Conservation (phyloP, 2,113 vertebrate genomes). For the Oreochromis aureus region DNA sequence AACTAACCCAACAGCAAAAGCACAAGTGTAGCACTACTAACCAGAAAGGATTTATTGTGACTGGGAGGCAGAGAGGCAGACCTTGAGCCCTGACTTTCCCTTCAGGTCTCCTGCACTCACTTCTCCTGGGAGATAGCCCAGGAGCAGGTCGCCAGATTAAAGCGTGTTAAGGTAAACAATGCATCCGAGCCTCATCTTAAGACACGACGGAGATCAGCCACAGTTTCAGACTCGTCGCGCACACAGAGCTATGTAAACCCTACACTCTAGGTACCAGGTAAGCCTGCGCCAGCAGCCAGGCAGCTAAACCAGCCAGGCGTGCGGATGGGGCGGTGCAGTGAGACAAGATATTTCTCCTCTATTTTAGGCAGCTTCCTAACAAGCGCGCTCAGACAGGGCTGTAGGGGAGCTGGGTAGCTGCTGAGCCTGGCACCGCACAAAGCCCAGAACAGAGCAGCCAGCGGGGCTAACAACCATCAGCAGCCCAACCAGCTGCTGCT, state of each 20-base stretch:
- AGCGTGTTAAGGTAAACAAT: slow-evolving; percentile 40
- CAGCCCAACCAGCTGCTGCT: slow-evolving; percentile 68
- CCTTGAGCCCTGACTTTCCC: slow-evolving; percentile 5
- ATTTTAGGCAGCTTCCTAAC: slow-evolving; percentile 68
- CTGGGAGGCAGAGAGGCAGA: not conserved
- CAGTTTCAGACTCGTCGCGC: not conserved
- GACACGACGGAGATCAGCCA: slow-evolving; percentile 11
- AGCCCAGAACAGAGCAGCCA: slow-evolving; percentile 60
- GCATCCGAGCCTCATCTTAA: not conserved
- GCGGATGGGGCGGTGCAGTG: slow-evolving; percentile 51
- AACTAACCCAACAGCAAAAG: not conserved
- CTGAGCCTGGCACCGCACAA: slow-evolving; percentile 64
- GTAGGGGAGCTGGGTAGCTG: slow-evolving; percentile 58
- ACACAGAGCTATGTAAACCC: slow-evolving; percentile 4
- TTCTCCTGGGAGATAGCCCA: slow-evolving; percentile 13
- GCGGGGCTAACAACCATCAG: slow-evolving; percentile 66
- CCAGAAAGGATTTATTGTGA: slow-evolving; percentile 10
- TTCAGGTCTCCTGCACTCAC: slow-evolving; percentile 7
- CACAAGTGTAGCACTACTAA: not conserved
- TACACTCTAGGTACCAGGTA: slow-evolving; percentile 45
- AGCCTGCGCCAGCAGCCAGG: slow-evolving; percentile 27
- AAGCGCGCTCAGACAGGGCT: slow-evolving; percentile 61
- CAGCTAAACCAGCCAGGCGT: slow-evolving; percentile 58
- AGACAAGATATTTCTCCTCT: slow-evolving; percentile 63
- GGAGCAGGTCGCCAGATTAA: slow-evolving; percentile 19